Evolutionary conservation across 1,140 invertebrate genomes (phyloP), one percentile per base, ranked within the genome.

Genomic region (Apis cerana): DNA sequence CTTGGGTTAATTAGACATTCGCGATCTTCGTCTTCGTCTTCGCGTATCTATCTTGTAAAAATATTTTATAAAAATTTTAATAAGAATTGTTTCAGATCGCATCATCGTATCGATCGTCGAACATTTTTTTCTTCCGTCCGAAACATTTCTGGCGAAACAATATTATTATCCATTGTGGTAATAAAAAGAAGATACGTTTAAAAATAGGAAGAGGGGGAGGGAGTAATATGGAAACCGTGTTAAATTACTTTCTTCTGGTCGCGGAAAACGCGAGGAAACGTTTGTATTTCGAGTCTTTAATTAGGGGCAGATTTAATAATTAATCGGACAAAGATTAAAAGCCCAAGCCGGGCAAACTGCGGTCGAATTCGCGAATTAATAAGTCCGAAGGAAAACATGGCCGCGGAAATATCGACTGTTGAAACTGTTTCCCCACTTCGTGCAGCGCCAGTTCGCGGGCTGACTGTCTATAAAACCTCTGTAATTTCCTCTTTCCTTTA

Each of bases 361-460:
- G 64, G 80, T n/a, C 80, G 80, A 82, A 82, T 82, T 82, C 80
- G 54, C 80, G 80, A 76, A 75, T 82, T 82, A 82, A 82, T 82
- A 76, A 82, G 80, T 82, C 62, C 43, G 72, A 59, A 72, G 64
- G 80, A 78, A 82, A 78, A 82, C 67, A 78, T 59, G 21, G 50
- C 80, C 64, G 72, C 43, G 12, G 54, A 59, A 82, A 70, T 77
- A 82, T 82, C 80, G 80, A 58, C n/a, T 43, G 33, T 27, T 23
- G 13, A 67, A 81, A 76, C 52, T 65, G 23, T 27, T 64, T 9
- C 17, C 4, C 17, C 10, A 8, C n/a, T 27, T 7, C 50, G 2
- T n/a, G 2, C 27, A 27, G 27, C 33, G 33, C 33, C 33, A 33
- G 33, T 33, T 33, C 33, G 33, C 33, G 33, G 33, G 2, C 33